A percentile compares a stretch with the other conserved stretches of the same genome.
These are phyloP conservation scores for Benitochromis conjunctus DNA, from an alignment of 2,113 vertebrate species.

Conservation along the genomic window DNA sequence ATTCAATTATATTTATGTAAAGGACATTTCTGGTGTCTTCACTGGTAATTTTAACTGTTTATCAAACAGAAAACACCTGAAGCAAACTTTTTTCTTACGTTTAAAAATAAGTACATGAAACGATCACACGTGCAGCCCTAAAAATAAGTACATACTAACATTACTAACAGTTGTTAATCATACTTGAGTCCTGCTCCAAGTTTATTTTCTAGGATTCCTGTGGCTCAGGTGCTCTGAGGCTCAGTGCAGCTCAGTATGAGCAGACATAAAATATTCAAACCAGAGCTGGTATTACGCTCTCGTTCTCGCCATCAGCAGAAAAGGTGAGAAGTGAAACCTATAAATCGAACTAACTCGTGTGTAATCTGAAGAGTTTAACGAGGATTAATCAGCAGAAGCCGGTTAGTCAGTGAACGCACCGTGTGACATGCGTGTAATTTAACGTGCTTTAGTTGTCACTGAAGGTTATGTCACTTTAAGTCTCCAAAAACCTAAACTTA, in stretches of 20 bases:
- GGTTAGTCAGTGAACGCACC: not conserved
- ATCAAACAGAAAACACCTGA: too few species aligned
- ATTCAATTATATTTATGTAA: too few species aligned
- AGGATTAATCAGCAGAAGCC: not conserved
- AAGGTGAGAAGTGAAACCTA: not conserved
- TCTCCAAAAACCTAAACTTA: not conserved
- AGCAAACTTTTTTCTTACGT: not conserved
- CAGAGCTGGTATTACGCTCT: not conserved
- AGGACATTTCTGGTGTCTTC: too few species aligned
- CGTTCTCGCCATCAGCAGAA: not conserved
- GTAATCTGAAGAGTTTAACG: conserved; percentile 5
- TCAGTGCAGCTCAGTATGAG: not conserved
- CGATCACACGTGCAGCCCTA: not conserved
- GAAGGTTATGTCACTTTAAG: not conserved
- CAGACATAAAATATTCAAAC: not conserved
- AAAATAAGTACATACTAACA: not conserved
- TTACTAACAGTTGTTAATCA: not conserved
- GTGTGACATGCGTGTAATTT: not conserved
- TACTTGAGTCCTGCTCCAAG: not conserved
- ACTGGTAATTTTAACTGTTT: too few species aligned
- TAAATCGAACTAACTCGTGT: not conserved
- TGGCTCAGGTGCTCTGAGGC: not conserved
- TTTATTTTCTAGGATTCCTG: not conserved
- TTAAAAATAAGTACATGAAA: not conserved
- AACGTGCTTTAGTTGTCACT: not conserved